Percentiles rank a stretch among this genome's conserved stretches.
These are phyloP conservation scores for Paelopatides confundens DNA, from an alignment of 53 echinoderm and acorn worm genomes.

Conservation along the genomic window DNA sequence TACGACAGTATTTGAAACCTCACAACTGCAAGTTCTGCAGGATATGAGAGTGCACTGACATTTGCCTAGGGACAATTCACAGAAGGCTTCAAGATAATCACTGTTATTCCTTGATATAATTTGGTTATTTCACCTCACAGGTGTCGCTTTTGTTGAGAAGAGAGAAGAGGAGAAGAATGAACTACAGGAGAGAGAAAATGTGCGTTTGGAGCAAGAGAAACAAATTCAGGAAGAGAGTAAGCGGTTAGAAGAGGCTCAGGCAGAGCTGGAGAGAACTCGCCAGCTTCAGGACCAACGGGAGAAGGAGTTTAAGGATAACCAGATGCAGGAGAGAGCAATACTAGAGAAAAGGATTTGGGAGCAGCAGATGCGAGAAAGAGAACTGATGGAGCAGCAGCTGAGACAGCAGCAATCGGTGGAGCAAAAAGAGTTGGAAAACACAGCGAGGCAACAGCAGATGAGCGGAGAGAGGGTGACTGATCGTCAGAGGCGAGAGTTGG, in stretches of 20 bases:
- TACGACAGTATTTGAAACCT: no score
- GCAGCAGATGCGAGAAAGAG: conserved; percentile 24
- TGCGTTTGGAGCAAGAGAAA: neutral
- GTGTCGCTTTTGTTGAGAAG: no score
- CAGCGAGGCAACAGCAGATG: neutral
- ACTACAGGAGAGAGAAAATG: neutral
- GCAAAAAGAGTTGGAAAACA: neutral
- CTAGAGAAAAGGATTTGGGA: conserved; percentile 25
- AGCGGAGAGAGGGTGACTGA: neutral
- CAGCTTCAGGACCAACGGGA: conserved; percentile 20
- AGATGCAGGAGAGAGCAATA: conserved; percentile 25
- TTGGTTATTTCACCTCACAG: no score
- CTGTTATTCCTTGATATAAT: no score
- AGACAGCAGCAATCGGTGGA: conserved; percentile 18
- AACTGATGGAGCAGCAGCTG: conserved; percentile 22
- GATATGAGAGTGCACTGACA: no score
- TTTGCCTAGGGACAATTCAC: no score
- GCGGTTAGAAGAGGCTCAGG: conserved; percentile 5
- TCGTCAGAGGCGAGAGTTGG: neutral
- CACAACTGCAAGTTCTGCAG: no score
- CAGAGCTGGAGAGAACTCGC: neutral
- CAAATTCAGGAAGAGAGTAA: conserved; percentile 4
- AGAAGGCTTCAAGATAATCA: no score
- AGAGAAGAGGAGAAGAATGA: conserved; percentile 15
- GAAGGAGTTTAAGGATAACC: conserved; percentile 13